phyloP scores from a whole-genome alignment of 1,140 invertebrate species.

The Vollenhovia emeryi region DNA sequence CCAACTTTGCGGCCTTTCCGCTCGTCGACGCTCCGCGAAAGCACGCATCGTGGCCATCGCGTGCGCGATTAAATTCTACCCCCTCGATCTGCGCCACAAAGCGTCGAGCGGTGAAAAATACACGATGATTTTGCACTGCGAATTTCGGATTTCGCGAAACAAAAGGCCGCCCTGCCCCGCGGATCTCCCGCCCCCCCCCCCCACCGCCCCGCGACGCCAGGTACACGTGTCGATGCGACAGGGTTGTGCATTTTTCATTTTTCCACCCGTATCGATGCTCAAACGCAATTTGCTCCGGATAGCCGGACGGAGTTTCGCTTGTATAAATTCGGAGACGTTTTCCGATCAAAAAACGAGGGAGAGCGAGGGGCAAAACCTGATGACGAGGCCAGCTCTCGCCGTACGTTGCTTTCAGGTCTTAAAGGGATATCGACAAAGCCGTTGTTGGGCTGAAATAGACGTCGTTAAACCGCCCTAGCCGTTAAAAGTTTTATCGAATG shows the following conservation, averaged over 20 bases:
- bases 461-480: neutral
- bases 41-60: neutral
- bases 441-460: neutral
- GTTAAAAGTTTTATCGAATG: constrained; percentile 18
- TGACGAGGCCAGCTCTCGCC: neutral
- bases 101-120: neutral
- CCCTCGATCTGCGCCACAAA: neutral
- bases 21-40: neutral
- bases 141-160: neutral
- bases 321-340: neutral
- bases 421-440: neutral
- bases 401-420: neutral
- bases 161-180: neutral
- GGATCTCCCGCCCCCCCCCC: neutral
- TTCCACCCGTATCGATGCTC: neutral
- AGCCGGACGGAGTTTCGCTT: neutral
- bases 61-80: neutral
- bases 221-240: neutral
- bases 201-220: neutral
- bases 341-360: neutral
- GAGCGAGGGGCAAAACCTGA: neutral
- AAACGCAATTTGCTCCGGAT: neutral
- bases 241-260: neutral
- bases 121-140: neutral
- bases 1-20: constrained; percentile 10